These are phyloP conservation scores for Sycophila sp. DNA, from an alignment of 1,140 invertebrate genomes.

Conservation along the genomic window DNA sequence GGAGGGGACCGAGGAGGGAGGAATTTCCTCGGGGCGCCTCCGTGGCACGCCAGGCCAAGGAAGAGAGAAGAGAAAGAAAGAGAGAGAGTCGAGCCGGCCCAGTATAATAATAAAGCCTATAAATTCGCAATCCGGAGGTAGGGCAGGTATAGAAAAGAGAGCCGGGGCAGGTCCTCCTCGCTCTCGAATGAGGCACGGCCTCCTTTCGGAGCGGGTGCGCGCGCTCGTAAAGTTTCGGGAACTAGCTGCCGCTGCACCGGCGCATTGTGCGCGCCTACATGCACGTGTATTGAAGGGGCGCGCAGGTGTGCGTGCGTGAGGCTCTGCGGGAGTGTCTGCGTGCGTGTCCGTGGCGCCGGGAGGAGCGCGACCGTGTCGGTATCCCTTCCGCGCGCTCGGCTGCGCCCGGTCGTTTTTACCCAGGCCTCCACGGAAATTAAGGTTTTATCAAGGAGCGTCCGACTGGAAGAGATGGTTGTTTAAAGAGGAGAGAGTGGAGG, in stretches of 20 bases:
- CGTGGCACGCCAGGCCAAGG: no score
- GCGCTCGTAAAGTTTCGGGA: conserved; percentile 28
- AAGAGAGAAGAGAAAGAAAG: not conserved
- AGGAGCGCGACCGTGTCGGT: no score
- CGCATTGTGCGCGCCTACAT: no score
- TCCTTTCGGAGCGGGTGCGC: not conserved
- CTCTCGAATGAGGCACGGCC: no score
- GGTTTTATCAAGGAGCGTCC: conserved; percentile 32
- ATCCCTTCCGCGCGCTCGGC: not conserved
- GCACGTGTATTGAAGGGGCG: no score
- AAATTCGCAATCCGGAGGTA: conserved; percentile 24
- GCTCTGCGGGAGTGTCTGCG: not conserved
- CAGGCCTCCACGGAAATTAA: conserved; percentile 26
- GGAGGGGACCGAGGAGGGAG: not conserved
- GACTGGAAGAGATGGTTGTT: conserved; percentile 22
- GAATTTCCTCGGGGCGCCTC: conserved; percentile 26
- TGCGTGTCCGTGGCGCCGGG: not conserved
- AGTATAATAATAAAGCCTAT: conserved; percentile 27
- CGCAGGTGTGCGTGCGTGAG: not conserved
- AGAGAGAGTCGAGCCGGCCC: not conserved
- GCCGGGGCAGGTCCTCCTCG: not conserved
- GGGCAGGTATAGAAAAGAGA: conserved; percentile 8
- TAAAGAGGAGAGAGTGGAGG: not conserved
- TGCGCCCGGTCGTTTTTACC: not conserved
- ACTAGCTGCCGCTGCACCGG: conserved; percentile 1